These are phyloP conservation scores for Eremobia ochroleuca DNA, from an alignment of 2,888 invertebrate species.

Conservation along the genomic window DNA sequence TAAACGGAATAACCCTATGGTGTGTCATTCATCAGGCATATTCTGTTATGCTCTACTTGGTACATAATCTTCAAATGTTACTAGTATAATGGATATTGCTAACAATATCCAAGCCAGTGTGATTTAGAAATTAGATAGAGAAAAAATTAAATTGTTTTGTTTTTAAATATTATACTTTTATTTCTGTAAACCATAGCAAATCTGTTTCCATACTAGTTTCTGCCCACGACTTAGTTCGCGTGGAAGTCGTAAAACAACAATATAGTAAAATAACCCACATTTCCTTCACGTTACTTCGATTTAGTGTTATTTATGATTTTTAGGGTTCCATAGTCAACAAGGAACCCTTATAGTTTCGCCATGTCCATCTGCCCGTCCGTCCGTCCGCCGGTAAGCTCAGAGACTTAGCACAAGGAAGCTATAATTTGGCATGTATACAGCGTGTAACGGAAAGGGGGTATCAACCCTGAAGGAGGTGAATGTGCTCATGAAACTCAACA, in stretches of 20 bases:
- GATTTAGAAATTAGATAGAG: slow-evolving; percentile 77
- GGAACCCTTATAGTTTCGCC: too few species aligned
- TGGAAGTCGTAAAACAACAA: not conserved
- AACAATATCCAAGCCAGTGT: slow-evolving; percentile 65
- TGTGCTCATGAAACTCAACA: too few species aligned
- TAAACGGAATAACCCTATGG: not conserved
- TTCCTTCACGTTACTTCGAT: not conserved
- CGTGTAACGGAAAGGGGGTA: too few species aligned
- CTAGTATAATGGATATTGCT: slow-evolving; percentile 29
- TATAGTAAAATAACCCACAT: not conserved
- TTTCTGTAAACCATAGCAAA: slow-evolving; percentile 7
- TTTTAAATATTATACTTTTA: slow-evolving; percentile 43
- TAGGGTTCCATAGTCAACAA: too few species aligned
- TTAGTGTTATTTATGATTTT: too few species aligned
- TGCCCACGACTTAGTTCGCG: not conserved
- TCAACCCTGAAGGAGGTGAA: too few species aligned
- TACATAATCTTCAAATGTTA: slow-evolving; percentile 21
- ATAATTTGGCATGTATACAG: too few species aligned
- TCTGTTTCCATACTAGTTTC: not conserved
- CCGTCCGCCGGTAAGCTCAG: too few species aligned
- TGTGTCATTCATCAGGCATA: slow-evolving; percentile 1
- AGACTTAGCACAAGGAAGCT: too few species aligned
- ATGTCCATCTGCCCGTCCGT: too few species aligned
- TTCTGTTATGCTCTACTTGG: not conserved
- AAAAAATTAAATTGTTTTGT: slow-evolving; percentile 67